Conservation (phyloP, 2,113 vertebrate genomes). For the Oophaga pumilio region DNA sequence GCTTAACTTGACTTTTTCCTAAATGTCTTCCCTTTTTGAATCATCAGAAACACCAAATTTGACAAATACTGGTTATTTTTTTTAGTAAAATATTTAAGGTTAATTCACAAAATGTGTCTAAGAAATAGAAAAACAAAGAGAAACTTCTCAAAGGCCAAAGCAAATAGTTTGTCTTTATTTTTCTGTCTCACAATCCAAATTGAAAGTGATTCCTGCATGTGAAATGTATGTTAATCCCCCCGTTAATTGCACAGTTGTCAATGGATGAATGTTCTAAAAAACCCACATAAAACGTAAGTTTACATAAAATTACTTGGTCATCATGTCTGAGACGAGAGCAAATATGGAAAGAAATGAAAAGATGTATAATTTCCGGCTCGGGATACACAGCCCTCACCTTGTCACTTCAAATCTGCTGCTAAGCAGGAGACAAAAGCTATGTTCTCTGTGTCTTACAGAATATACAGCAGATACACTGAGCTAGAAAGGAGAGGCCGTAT, state of each 20-base stretch:
- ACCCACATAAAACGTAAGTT: constrained; percentile 42
- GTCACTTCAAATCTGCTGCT: constrained; percentile 47
- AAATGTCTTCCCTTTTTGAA: constrained; percentile 61
- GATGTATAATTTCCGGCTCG: constrained; percentile 22
- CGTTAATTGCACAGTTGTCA: constrained; percentile 70
- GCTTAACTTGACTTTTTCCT: constrained; percentile 3
- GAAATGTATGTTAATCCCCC: constrained; percentile 69
- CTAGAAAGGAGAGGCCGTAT: no score
- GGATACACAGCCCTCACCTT: constrained; percentile 28
- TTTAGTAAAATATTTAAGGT: constrained; percentile 60
- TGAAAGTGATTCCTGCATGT: constrained; percentile 73
- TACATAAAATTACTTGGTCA: constrained; percentile 64
- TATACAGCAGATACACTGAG: no score
- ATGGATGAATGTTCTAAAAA: constrained; percentile 59
- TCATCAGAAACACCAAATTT: constrained; percentile 61
- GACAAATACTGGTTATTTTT: constrained; percentile 68
- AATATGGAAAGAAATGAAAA: constrained; percentile 41
- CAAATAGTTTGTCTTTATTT: constrained; percentile 69
- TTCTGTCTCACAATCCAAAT: constrained; percentile 71
- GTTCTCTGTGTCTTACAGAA: not conserved
- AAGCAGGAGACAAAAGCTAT: not conserved
- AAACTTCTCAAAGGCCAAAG: constrained; percentile 65
- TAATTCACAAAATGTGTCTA: constrained; percentile 65
- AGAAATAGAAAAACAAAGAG: constrained; percentile 70
- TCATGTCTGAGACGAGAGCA: constrained; percentile 58